Base-by-base conservation (phyloP, 2,797 vertebrate genomes). In the Liasis olivaceus region DNA sequence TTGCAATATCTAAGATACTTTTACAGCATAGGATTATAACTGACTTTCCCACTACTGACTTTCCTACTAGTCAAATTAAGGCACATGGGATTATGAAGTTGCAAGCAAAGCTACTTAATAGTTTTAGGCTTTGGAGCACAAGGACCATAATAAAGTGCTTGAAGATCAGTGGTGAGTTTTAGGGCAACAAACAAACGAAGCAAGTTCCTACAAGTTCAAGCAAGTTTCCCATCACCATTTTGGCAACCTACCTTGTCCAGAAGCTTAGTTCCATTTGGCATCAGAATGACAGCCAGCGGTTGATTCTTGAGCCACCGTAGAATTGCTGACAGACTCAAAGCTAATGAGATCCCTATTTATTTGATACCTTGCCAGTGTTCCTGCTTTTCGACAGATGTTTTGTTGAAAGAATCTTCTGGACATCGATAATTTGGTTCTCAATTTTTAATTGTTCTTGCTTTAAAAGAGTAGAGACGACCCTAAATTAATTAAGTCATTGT, bases 11-110 rank as follows among this genome's bases (percentile, higher is more conserved):
- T 86, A 4, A 69, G 60, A 9, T 58, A 58, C 24, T 91, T 85
- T 6, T 86, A 89, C n/a, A 81, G 88, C 13, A 17, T 56, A 62
- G 31, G 6, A 14, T 20, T 0, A 0, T 85, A 20, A 85, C 77
- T 3, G 6, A 14, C 91, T 87, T n/a, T 47, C 20, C 31, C 31
- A 47, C 63, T 88, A 91, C 8, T 3, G 6, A 14, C 91, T 87
- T n/a, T 47, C 20, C 31, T n/a, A 47, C 63, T 88, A 91, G 4
- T 63, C 58, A 84, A 28, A 87, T 56, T 0, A 0, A 56, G 89
- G 89, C 72, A 85, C 36, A 85, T 54, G 89, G 85, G 3, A 59
- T 26, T 0, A 0, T 63, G 63, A 91, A 17, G 15, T 9, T 89
- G 58, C 28, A 94, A 56, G 17, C 85, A 62, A 77, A 36, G 3